A percentile compares a stretch with the other conserved stretches of the same genome.
These are phyloP conservation scores for Drosophila nikananu DNA, from an alignment of 1,140 invertebrate genomes.

Conservation along the genomic window DNA sequence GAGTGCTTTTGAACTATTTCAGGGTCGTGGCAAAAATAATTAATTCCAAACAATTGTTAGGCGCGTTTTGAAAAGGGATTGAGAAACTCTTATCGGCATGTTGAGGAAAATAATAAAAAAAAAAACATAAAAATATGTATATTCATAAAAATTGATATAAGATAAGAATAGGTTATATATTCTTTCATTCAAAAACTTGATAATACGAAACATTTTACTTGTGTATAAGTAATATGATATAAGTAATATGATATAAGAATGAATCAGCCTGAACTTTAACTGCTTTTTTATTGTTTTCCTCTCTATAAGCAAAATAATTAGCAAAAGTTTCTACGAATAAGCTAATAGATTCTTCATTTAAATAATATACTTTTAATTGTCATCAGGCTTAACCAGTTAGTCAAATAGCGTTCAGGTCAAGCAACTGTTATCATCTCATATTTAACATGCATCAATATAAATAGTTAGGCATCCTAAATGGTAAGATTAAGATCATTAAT, in stretches of 20 bases:
- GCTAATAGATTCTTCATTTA: too few relatives aligned
- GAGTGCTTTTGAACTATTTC: conserved; percentile 75
- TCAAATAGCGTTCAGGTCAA: conserved; percentile 22
- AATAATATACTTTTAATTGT: conserved; percentile 2
- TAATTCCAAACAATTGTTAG: conserved; percentile 25
- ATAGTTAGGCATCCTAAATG: conserved; percentile 10
- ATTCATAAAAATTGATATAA: neutral
- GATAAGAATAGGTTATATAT: neutral
- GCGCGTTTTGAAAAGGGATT: conserved; percentile 2
- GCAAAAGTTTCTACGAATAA: too few relatives aligned
- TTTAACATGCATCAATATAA: neutral
- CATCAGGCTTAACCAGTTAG: conserved; percentile 13
- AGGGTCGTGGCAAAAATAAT: conserved; percentile 54
- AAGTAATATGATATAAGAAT: neutral
- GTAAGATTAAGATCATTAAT: conserved; percentile 16
- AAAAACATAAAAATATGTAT: neutral
- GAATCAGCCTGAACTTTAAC: neutral
- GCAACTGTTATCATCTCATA: conserved; percentile 18
- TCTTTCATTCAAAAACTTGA: neutral
- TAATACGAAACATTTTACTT: neutral
- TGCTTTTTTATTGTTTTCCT: neutral
- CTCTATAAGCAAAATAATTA: neutral
- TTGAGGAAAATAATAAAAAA: neutral
- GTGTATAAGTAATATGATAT: neutral
- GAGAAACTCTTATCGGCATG: neutral